Conservation (phyloP, 2,797 vertebrate species). For the Sparus aurata region DNA sequence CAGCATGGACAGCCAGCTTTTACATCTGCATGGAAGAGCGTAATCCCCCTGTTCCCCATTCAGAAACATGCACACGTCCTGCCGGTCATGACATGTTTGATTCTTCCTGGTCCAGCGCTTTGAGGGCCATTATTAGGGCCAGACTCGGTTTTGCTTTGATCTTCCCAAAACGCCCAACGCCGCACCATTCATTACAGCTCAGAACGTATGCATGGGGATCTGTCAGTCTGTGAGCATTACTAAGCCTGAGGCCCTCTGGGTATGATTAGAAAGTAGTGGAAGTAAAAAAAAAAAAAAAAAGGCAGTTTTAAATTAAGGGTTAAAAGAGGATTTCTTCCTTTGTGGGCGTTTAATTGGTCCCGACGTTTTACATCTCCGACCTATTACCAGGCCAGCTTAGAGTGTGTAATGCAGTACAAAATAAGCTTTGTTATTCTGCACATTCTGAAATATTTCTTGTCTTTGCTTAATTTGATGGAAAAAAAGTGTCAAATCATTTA, state of each 20-base stretch:
- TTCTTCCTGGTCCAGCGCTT: constrained; percentile 53
- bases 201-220: constrained; percentile 57
- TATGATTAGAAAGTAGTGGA: constrained; percentile 16
- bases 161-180: constrained; percentile 35
- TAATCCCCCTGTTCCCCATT: constrained; percentile 24
- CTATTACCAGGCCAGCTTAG: constrained; percentile 11
- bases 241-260: constrained; percentile 24
- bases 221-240: constrained; percentile 40
- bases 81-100: constrained; percentile 47
- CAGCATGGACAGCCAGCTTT: neutral
- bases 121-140: constrained; percentile 59
- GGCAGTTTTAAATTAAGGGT: constrained; percentile 42
- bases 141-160: constrained; percentile 60
- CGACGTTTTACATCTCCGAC: constrained; percentile 38
- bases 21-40: constrained; percentile 9
- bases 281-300: neutral
- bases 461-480: neutral
- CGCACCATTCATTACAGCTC: constrained; percentile 48
- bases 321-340: constrained; percentile 24
- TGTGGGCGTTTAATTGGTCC: constrained; percentile 38
- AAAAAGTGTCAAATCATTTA: neutral
- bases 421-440: neutral
- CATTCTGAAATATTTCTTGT: neutral
- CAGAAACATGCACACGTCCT: constrained; percentile 35
- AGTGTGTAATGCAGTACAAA: constrained; percentile 9